These are phyloP conservation scores for Leptinotarsa tumamoca DNA, from an alignment of 2,888 invertebrate genomes.

Conservation along the genomic window DNA sequence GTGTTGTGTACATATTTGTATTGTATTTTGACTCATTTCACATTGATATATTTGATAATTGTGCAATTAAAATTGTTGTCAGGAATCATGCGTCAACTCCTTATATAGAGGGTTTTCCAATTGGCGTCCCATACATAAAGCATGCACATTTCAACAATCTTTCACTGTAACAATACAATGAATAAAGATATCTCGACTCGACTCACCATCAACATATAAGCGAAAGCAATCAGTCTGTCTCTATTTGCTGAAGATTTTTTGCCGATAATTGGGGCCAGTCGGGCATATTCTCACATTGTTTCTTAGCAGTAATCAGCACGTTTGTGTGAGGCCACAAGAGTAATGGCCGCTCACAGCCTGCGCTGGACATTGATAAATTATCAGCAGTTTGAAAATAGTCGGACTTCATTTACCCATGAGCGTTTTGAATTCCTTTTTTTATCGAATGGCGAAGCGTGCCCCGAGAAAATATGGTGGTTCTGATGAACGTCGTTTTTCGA, in stretches of 20 bases:
- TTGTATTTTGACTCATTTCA: no score
- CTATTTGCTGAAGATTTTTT: constrained; percentile 31
- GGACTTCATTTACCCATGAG: constrained; percentile 61
- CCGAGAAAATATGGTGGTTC: constrained; percentile 37
- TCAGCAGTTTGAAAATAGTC: constrained; percentile 62
- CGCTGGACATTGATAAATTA: constrained; percentile 62
- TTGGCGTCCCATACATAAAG: neutral
- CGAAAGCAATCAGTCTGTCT: constrained; percentile 15
- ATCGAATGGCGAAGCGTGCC: constrained; percentile 50
- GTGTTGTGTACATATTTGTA: no score
- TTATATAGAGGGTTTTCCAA: no score
- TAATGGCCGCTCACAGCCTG: constrained; percentile 58
- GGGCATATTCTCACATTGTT: constrained; percentile 59
- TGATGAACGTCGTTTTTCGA: constrained; percentile 25
- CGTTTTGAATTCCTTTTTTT: constrained; percentile 59
- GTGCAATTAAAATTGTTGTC: no score
- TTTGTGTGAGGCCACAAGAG: constrained; percentile 61
- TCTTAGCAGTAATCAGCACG: constrained; percentile 61
- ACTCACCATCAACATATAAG: constrained; percentile 13
- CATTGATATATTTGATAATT: no score
- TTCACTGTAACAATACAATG: neutral
- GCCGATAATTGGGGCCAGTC: constrained; percentile 45
- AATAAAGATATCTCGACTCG: constrained; percentile 18
- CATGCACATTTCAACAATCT: neutral
- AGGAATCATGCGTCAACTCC: no score